These are phyloP conservation scores for Danionella cerebrum DNA, from an alignment of 2,113 vertebrate genomes.

Conservation along the genomic window DNA sequence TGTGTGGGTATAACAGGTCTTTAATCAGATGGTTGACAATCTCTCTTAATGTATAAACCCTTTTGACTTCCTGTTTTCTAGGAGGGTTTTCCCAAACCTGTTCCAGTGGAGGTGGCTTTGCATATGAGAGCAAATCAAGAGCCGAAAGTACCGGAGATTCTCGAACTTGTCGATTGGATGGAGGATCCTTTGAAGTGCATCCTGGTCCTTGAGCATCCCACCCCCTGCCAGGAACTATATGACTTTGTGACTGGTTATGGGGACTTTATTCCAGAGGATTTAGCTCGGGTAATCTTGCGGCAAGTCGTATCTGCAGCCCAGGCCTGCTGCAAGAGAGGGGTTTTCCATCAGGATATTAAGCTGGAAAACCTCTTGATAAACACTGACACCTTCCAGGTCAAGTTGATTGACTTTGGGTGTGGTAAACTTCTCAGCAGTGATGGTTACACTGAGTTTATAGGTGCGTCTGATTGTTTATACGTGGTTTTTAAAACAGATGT, in stretches of 20 bases:
- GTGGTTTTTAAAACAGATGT: too few species aligned
- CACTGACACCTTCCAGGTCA: neutral
- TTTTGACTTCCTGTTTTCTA: too few species aligned
- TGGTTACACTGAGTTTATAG: too few species aligned
- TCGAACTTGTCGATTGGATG: neutral
- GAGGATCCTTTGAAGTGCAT: neutral
- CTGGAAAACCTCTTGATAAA: neutral
- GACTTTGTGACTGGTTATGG: fast-evolving
- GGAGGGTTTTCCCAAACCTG: neutral
- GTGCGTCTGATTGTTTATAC: too few species aligned
- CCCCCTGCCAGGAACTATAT: neutral
- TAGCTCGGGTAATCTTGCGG: neutral
- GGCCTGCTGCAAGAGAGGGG: neutral
- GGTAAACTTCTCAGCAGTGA: too few species aligned
- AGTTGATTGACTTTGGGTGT: neutral
- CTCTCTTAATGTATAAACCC: too few species aligned
- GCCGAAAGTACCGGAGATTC: neutral
- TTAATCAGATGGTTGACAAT: too few species aligned
- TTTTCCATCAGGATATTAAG: neutral
- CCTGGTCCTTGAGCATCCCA: neutral
- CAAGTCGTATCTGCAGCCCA: neutral
- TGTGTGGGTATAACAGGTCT: too few species aligned
- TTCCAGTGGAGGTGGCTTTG: neutral
- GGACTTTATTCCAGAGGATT: fast-evolving
- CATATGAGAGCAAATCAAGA: neutral